These are phyloP conservation scores for Drosophila equinoxialis DNA, from an alignment of 1,140 invertebrate genomes.

Conservation along the genomic window DNA sequence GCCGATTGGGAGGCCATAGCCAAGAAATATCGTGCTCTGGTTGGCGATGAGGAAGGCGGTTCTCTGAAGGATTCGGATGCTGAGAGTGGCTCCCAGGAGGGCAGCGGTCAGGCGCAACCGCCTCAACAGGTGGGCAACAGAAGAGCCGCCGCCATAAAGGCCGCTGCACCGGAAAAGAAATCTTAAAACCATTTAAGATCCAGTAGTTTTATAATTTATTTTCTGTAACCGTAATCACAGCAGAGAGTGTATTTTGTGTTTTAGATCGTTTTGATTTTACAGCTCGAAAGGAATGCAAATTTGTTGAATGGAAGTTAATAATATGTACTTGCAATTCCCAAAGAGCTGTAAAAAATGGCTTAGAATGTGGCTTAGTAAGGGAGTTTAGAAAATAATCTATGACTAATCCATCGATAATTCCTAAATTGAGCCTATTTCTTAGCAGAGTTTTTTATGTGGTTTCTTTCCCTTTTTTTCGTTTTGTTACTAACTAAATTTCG, in stretches of 20 bases:
- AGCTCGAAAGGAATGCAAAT: not conserved
- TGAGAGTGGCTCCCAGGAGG: constrained; percentile 75
- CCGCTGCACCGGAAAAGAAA: constrained; percentile 32
- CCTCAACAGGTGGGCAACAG: constrained; percentile 78
- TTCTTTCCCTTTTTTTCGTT: not conserved
- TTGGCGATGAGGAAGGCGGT: constrained; percentile 79
- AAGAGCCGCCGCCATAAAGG: constrained; percentile 52
- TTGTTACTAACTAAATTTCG: constrained; percentile 67
- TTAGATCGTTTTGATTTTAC: not conserved
- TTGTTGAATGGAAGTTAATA: not conserved
- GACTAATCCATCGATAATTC: not conserved
- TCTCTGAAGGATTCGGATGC: constrained; percentile 81
- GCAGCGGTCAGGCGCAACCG: constrained; percentile 55
- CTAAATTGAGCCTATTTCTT: not conserved
- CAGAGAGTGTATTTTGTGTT: not conserved
- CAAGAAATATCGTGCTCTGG: constrained; percentile 92
- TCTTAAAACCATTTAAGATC: constrained; percentile 5
- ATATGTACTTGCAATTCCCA: not conserved
- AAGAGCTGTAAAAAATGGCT: not conserved
- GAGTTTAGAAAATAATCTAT: not conserved
- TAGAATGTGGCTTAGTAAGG: not conserved
- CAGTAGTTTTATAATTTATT: constrained; percentile 10
- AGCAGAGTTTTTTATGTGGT: not conserved
- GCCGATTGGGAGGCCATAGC: constrained; percentile 95
- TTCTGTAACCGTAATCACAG: not conserved